phyloP scores from a whole-genome alignment of 2,888 invertebrate species.

The Troides aeacus region DNA sequence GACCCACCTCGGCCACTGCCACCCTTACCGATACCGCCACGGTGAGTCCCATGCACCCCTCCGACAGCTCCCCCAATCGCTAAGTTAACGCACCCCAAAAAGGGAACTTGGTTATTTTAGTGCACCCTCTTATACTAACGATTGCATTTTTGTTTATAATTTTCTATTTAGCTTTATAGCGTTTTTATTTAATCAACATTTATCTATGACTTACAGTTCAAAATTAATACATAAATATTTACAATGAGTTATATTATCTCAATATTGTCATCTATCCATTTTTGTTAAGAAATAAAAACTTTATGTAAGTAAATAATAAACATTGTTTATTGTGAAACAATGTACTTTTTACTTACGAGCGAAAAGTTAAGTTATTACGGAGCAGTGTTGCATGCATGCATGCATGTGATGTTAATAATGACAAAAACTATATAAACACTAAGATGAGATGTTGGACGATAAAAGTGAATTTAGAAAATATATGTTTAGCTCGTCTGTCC shows the following conservation, averaged over 20 bases:
- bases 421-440: too few species aligned
- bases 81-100: conserved; percentile 66
- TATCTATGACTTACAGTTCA: neutral
- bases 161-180: neutral
- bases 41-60: conserved; percentile 79
- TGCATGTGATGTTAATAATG: too few species aligned
- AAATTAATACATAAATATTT: neutral
- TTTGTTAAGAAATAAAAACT: neutral
- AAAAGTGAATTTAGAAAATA: too few species aligned
- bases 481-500: too few species aligned
- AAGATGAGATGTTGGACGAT: too few species aligned
- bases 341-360: neutral
- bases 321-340: neutral
- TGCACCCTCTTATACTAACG: conserved; percentile 32
- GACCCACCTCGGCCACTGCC: conserved; percentile 72
- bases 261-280: neutral
- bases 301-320: neutral
- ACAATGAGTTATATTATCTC: neutral
- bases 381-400: too few species aligned
- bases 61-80: conserved; percentile 67
- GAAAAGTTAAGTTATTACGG: too few species aligned
- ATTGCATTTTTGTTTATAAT: conserved; percentile 21
- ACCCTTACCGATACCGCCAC: conserved; percentile 77
- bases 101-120: conserved; percentile 65
- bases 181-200: neutral